Evolutionary conservation across 2,888 invertebrate species (phyloP), one percentile per base, ranked within the genome.

Genomic region (Thumatha senex): DNA sequence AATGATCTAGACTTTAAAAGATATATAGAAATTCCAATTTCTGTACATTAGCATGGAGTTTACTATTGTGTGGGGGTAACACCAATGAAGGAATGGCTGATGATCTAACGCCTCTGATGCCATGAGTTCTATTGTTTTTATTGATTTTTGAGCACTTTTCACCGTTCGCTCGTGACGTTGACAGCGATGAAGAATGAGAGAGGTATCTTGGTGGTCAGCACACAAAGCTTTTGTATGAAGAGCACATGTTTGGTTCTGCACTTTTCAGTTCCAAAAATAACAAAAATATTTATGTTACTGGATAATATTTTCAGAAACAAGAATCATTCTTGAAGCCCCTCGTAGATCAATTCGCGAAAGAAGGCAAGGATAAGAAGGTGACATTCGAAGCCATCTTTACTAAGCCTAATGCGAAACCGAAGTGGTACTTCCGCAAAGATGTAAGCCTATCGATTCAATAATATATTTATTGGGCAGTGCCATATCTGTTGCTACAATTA

Each of bases 281-380:
- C 48, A 61, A 54, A 46, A 56, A 49, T 55, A 63, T 61, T 67
- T 45, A 67, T 65, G 52, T 40, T 38, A 38, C 58, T 40, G 58
- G 56, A 56, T 46, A 14, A 63, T 63, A 48, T 54, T 67, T 66
- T 59, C 92, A 98, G 98, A 98, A 98, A 95, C 95, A 95, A 93
- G 98, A 98, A 75, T 94, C 95, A 58, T 99, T 98, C 95, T 93
- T 98, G 85, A 97, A 97, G 86, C 98, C 98, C 58, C 93, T 99
- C 77, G 95, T 98, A 75, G 99, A 99, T 92, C 96, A 97, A 90
- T 96, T 96, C 81, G 97, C 97, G 67, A 96, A 98, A 86, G 97
- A 99, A 94, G 97, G 98, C 72, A 98, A 98, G 88, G 98, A 99
- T 87, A 98, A 98, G 86, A 97, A 97, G 87, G 97, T 98, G 64